Conservation (phyloP, 2,113 vertebrate genomes). For the Labeo catla region DNA sequence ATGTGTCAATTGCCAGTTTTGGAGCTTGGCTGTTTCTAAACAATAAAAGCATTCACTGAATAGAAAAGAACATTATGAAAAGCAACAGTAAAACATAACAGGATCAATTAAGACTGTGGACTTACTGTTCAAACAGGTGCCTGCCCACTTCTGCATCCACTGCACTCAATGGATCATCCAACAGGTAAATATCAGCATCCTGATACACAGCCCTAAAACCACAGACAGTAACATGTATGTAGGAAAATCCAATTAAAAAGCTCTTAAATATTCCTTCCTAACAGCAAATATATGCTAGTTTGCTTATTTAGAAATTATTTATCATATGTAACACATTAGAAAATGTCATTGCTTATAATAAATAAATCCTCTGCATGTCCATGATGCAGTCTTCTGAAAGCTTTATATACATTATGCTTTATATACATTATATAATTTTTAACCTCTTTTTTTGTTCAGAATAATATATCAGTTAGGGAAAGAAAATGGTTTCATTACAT, state of each 20-base stretch:
- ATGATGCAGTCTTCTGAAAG: not conserved
- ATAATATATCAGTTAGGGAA: not conserved
- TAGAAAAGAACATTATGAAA: not conserved
- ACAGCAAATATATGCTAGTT: not conserved
- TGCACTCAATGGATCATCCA: conserved; percentile 94
- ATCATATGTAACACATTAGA: not conserved
- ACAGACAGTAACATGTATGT: conserved; percentile 1
- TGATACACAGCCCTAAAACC: conserved; percentile 89
- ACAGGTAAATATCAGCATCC: conserved; percentile 93
- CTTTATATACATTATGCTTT: no score
- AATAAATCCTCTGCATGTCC: not conserved
- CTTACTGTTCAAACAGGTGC: conserved; percentile 93
- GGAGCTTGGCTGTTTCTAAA: not conserved
- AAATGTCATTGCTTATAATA: not conserved
- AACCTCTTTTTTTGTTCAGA: not conserved
- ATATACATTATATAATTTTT: not conserved
- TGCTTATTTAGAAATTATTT: not conserved
- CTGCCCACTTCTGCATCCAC: conserved; percentile 93
- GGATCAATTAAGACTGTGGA: conserved; percentile 38
- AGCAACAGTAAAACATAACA: not conserved
- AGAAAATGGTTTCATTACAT: not conserved
- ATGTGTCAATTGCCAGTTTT: not conserved
- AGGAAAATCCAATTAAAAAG: not conserved
- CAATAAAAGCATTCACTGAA: not conserved
- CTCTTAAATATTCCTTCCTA: not conserved